Evolutionary conservation across 2,113 vertebrate genomes (phyloP), one percentile per base, ranked within the genome.

Genomic region (Morone saxatilis): DNA sequence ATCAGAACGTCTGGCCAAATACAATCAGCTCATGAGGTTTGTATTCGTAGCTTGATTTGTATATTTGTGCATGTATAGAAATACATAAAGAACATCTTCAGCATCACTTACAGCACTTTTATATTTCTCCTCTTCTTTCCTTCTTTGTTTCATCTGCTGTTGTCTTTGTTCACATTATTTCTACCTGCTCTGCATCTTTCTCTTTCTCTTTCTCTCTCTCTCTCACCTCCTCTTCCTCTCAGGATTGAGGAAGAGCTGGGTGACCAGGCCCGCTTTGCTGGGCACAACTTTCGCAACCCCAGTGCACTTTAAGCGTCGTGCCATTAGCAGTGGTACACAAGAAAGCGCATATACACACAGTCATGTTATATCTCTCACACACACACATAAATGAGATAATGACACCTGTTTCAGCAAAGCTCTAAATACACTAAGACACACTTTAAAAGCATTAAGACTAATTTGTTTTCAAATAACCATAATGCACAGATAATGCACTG

Each of bases 11-110:
- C 94, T 98, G 94, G 97, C 97, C 76, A 98, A 98, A 90, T 98
- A 98, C 95, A 98, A 98, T 90, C 97, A 98, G 90, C 96, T 98
- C 74, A 98, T 98, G 97, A 97, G 97, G 97, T 98, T 87, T 92
- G 96, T 53, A 12, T 76, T 79, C 8, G 17, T 20, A 48, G 14
- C 10, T 54, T 62, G 11, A 45, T 31, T 5, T 53, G 5, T 9
- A 11, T 41, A 9, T 51, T 11, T 7, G 13, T 14, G 22, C 60
- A 41, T 41, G 36, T 73, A 40, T 19, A 19, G 9, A 40, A 43
- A 25, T 25, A 19, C 17, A 38, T 56, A 5, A 5, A 41, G 20
- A 50, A 47, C 19, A n/a, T 25, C 43, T 11, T 36, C 31, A 12
- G 7, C 6, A 25, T 6, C 13, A 10, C 13, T 9, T 19, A 41